Evolutionary conservation across 2,888 invertebrate genomes (phyloP).

Genomic region (Halictus quadricinctus): DNA sequence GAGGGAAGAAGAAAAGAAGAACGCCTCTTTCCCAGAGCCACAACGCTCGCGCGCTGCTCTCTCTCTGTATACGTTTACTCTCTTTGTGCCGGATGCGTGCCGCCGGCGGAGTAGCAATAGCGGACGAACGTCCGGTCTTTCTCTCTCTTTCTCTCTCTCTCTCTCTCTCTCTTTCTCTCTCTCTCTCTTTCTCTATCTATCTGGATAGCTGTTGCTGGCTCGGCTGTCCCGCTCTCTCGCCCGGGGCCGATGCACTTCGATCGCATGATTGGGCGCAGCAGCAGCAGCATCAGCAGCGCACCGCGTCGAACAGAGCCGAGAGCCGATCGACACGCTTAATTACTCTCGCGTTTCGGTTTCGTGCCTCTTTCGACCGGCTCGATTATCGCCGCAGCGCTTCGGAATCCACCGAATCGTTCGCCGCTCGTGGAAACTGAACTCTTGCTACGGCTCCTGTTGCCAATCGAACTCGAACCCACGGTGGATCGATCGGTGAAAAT

Average conservation of each 20-base stretch:
- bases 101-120: slow-evolving; percentile 76
- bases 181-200: slow-evolving; percentile 19
- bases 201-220: not conserved
- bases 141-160: slow-evolving; percentile 39
- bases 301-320: not conserved
- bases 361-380: slow-evolving; percentile 1
- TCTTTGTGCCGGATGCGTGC: slow-evolving; percentile 79
- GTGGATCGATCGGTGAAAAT: not conserved
- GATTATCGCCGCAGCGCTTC: not conserved
- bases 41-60: slow-evolving; percentile 42
- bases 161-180: slow-evolving; percentile 58
- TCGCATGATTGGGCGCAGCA: slow-evolving; percentile 72
- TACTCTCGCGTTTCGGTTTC: slow-evolving; percentile 43
- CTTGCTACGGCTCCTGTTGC: not conserved
- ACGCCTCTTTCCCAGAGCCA: slow-evolving; percentile 76
- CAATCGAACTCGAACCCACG: not conserved
- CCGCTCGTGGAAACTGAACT: not conserved
- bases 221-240: slow-evolving; percentile 21
- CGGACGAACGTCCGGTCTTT: slow-evolving; percentile 79
- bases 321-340: slow-evolving; percentile 52
- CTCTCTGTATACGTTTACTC: slow-evolving; percentile 67
- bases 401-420: not conserved
- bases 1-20: slow-evolving; percentile 64
- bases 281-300: slow-evolving; percentile 43
- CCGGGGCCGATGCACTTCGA: slow-evolving; percentile 76